phyloP scores from a whole-genome alignment of 2,113 vertebrate genomes.

The Myotis yumanensis region DNA sequence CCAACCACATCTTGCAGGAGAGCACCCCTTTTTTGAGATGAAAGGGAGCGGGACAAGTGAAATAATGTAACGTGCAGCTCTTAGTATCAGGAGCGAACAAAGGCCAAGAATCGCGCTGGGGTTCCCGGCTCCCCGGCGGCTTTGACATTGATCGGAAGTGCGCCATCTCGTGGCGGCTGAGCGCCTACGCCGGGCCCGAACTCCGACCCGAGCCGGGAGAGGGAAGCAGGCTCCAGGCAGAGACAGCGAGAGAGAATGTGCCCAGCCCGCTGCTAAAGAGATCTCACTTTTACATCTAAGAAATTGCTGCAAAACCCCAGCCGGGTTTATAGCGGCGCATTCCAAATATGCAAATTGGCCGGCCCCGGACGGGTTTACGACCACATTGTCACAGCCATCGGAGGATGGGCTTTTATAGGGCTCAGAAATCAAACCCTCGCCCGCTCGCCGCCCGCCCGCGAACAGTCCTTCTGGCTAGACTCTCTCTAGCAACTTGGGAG shows the following conservation, averaged over 20 bases:
- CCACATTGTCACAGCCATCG: constrained; percentile 93
- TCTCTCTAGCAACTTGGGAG: constrained; percentile 83
- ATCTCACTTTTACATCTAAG: constrained; percentile 86
- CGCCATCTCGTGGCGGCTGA: constrained; percentile 93
- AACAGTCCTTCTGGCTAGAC: constrained; percentile 85
- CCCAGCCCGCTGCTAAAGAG: constrained; percentile 72
- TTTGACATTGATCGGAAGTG: constrained; percentile 99
- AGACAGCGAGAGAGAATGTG: constrained; percentile 62
- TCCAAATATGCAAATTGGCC: constrained; percentile 92
- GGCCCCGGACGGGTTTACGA: constrained; percentile 93
- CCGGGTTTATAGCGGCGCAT: constrained; percentile 91
- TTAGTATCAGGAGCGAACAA: constrained; percentile 86
- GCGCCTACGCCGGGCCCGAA: constrained; percentile 39
- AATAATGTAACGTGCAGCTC: constrained; percentile 84
- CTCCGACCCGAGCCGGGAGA: constrained; percentile 22
- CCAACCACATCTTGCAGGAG: constrained; percentile 43
- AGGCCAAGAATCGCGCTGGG: constrained; percentile 84
- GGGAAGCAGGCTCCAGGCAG: constrained; percentile 33
- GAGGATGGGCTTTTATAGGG: constrained; percentile 96
- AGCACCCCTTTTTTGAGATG: constrained; percentile 24
- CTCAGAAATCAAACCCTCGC: constrained; percentile 91
- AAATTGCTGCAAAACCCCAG: constrained; percentile 91
- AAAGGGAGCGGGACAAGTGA: constrained; percentile 74
- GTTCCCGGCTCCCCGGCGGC: constrained; percentile 85
- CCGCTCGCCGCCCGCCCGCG: constrained; percentile 89